Evolutionary conservation across 2,797 vertebrate species (phyloP), one percentile per base, ranked within the genome.

Genomic region (Tachyglossus aculeatus): DNA sequence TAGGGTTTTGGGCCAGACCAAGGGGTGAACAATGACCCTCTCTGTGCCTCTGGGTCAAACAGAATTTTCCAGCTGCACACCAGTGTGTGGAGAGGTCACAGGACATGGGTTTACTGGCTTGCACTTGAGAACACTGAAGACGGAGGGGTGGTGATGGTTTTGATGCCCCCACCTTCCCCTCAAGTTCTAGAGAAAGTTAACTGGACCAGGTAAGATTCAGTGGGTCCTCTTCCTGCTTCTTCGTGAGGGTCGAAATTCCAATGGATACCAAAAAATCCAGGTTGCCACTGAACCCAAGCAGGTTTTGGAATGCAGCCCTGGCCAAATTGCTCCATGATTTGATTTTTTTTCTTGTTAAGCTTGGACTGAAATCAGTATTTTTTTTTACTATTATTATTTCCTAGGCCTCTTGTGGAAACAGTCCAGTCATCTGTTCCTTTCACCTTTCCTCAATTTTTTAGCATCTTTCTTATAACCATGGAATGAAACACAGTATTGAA

Each of bases 281-380:
- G 54, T 78, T 84, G 54, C 62, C 54, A 73, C 65, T 40, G 38
- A 78, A 80, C 31, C 50, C 67, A 39, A 41, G 53, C 8, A 19
- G 54, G 58, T 71, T 85, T 80, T 73, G 74, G 68, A 82, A 85
- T 57, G 71, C 75, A 36, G 38, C 18, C 54, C 55, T 69, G 78
- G n/a, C 27, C 41, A 75, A 61, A 78, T 70, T 70, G 67, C 22
- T 36, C 47, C 31, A 58, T 71, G 68, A 73, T 76, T 73, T 71
- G 47, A 71, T 80, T 73, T 71, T 50, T 80, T 45, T 51, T 80
- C 67, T 70, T 70, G 71, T 78, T 71, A 71, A 62, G 47, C 57
- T 61, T 44, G 65, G 39, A 73, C 40, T 67, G 18, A 61, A 57
- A 41, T 67, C 64, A 69, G 69, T 78, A 62, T 80, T 74, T 39